Evolutionary conservation across 2,797 vertebrate genomes (phyloP).

Genomic region (Sebastes jordani): DNA sequence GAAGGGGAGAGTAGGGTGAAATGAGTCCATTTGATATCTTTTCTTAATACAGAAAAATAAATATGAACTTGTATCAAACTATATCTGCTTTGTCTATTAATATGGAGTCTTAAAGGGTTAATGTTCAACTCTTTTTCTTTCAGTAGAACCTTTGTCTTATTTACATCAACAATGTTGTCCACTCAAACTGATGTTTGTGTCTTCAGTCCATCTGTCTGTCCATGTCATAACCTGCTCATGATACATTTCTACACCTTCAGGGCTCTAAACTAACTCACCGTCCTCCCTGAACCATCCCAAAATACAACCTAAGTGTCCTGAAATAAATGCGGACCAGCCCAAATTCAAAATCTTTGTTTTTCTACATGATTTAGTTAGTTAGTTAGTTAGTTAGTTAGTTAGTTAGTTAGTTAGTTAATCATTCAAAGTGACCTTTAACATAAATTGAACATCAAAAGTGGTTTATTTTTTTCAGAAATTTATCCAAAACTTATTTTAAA

Average conservation of each 20-base stretch:
- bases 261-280: no score
- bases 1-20: slow-evolving; percentile 5
- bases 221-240: background rate
- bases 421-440: no score
- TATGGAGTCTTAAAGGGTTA: slow-evolving; percentile 21
- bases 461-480: no score
- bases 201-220: background rate
- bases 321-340: no score
- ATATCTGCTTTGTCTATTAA: slow-evolving; percentile 8
- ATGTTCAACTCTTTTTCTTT: background rate
- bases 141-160: background rate
- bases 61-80: background rate
- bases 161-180: background rate
- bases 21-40: slow-evolving; percentile 9
- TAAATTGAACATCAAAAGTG: no score
- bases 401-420: no score
- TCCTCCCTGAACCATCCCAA: no score
- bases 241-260: background rate
- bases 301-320: no score
- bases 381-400: no score
- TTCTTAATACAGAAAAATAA: slow-evolving; percentile 38
- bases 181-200: background rate
- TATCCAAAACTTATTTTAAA: no score
- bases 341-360: no score
- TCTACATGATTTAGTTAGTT: no score